Conservation (phyloP, 2,888 invertebrate species). For the Watsonalla binaria region DNA sequence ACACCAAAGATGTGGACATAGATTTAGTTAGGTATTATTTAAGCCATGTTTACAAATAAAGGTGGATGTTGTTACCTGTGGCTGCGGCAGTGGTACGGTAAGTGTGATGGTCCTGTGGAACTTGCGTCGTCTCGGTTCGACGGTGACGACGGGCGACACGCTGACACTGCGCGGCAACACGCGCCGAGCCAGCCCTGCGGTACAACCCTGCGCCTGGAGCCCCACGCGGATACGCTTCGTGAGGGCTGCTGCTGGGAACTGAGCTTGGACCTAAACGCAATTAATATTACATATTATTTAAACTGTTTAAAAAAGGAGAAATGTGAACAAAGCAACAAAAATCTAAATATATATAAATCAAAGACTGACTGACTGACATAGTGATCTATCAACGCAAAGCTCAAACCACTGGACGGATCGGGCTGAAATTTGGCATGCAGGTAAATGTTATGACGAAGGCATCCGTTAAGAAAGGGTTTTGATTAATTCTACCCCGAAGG, state of each 20-base stretch:
- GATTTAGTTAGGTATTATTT: too few species aligned
- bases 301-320: too few species aligned
- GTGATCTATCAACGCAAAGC: too few species aligned
- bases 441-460: too few species aligned
- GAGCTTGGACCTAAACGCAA: constrained; percentile 78
- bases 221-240: constrained; percentile 99
- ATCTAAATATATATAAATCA: too few species aligned
- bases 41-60: not conserved
- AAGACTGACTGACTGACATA: too few species aligned
- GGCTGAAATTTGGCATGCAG: too few species aligned
- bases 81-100: constrained; percentile 91
- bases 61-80: constrained; percentile 22
- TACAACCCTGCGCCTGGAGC: constrained; percentile 96
- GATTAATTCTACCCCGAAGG: too few species aligned
- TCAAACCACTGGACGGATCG: too few species aligned
- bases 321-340: too few species aligned
- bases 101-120: constrained; percentile 99
- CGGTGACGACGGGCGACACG: constrained; percentile 98
- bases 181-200: constrained; percentile 89
- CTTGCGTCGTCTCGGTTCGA: constrained; percentile 97
- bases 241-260: constrained; percentile 96
- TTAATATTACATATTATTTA: not conserved
- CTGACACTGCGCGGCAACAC: constrained; percentile 97
- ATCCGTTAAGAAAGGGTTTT: too few species aligned
- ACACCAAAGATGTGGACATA: too few species aligned